Base-by-base conservation (phyloP, 2,113 vertebrate genomes). In the Chiloscyllium plagiosum region DNA sequence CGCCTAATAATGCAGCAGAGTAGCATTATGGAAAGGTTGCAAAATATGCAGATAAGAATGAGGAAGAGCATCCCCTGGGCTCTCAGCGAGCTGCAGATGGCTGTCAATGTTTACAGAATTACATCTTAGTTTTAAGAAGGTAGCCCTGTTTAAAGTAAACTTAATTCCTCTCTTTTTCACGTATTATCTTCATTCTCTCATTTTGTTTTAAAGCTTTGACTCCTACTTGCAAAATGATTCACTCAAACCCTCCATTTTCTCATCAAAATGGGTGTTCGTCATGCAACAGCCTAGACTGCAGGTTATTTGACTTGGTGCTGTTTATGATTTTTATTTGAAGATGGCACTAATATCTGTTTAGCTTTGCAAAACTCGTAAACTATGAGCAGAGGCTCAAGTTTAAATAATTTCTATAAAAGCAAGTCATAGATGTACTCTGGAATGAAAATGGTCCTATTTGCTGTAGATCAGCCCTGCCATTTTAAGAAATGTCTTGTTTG, bases 381-480 rank as follows among this genome's bases (percentile, higher is more conserved):
- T 33, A 33, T 93, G 61, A 93, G 61, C 90, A 93, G 17, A 37
- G n/a, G 56, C 61, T 93, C 56, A 3, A 33, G 10, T 37, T 33
- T 66, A 66, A 93, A 93, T 93, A 29, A 93, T n/a, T 93, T 37
- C 13, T 12, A 2, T 4, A 33, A 66, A 68, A 68, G 37, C 19
- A 93, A 37, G 33, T 66, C n/a, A 17, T n/a, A 68, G 90, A 68
- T 93, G 90, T 24, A 68, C 33, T 66, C 42, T 37, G 56, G 90
- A 66, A 93, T 93, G 90, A 37, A 61, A 66, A 93, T 66, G 13
- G 37, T 37, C 90, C n/a, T 19, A 93, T 93, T 61, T 93, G 90
- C 52, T 33, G 90, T 17, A 37, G 56, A 37, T 66, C 56, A 65
- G 0, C 89, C 52, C 56, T 65, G 89, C 17, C 33, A n/a, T 65